A percentile compares a stretch with the other conserved stretches of the same genome.
phyloP scores from a whole-genome alignment of 2,888 invertebrate genomes.

The Tigriopus californicus region DNA sequence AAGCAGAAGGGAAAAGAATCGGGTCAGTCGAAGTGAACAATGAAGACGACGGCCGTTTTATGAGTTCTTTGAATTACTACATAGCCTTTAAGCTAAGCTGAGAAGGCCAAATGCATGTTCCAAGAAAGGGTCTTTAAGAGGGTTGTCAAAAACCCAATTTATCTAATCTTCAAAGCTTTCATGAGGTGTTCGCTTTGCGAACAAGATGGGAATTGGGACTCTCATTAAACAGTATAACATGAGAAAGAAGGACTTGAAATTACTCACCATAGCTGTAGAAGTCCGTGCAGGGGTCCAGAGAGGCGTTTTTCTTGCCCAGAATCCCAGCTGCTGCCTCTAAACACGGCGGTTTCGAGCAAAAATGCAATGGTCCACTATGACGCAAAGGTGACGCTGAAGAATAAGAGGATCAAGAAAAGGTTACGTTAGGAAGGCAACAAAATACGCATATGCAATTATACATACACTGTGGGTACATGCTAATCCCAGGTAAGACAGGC shows the following conservation, averaged over 20 bases:
- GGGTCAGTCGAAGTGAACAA: neutral
- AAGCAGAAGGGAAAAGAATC: neutral
- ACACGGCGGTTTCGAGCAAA: conserved; percentile 6
- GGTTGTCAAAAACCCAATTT: neutral
- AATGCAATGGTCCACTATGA: conserved; percentile 9
- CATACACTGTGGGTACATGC: no score
- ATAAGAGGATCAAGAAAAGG: neutral
- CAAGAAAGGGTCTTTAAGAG: neutral
- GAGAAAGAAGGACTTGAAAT: no score
- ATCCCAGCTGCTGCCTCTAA: conserved; percentile 8
- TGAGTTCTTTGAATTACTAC: neutral
- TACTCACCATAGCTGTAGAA: neutral
- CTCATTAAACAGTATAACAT: no score
- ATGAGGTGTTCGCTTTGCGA: no score
- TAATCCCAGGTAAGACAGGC: no score
- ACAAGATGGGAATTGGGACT: no score
- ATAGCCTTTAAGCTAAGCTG: neutral
- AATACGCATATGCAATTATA: no score
- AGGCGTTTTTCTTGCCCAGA: neutral
- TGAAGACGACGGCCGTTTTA: neutral
- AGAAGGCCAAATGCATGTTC: neutral
- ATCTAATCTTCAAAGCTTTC: no score
- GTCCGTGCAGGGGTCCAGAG: conserved; percentile 1
- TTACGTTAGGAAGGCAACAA: no score
- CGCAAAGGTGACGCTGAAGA: conserved; percentile 10